A percentile compares a stretch with the other conserved stretches of the same genome.
Evolutionary conservation across 1,140 invertebrate species (phyloP).

Genomic region (Drosophila pectinifera): DNA sequence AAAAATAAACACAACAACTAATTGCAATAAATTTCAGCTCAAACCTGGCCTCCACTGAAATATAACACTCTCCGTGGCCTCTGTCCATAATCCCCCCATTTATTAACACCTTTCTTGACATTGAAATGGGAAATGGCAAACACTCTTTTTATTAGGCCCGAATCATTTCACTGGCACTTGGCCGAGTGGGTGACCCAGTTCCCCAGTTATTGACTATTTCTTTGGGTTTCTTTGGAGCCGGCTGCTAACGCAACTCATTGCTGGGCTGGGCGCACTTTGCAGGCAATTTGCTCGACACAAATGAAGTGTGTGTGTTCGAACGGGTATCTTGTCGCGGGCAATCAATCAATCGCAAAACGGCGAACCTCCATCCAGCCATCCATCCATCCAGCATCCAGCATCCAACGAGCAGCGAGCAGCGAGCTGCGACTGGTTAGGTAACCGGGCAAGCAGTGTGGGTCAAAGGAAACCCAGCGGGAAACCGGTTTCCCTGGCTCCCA

Average conservation of each 20-base stretch:
- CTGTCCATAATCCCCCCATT: neutral
- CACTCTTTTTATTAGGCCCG: slow-evolving; percentile 4
- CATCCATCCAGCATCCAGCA: slow-evolving; percentile 22
- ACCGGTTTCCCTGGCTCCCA: slow-evolving; percentile 38
- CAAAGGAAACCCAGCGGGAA: slow-evolving; percentile 52
- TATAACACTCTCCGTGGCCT: neutral
- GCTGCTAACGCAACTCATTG: slow-evolving; percentile 55
- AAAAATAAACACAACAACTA: neutral
- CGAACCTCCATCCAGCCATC: slow-evolving; percentile 11
- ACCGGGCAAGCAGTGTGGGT: slow-evolving; percentile 32
- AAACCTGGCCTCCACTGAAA: neutral
- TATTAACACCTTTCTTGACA: slow-evolving; percentile 15
- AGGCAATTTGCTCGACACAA: slow-evolving; percentile 55
- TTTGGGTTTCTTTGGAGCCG: neutral
- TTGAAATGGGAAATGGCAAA: slow-evolving; percentile 37
- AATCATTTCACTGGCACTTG: slow-evolving; percentile 63
- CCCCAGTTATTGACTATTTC: slow-evolving; percentile 45
- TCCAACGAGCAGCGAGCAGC: no score
- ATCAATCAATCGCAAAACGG: slow-evolving; percentile 59
- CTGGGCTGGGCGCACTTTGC: slow-evolving; percentile 41
- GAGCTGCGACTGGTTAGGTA: slow-evolving; percentile 41
- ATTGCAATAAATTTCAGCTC: no score
- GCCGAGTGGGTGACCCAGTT: slow-evolving; percentile 66
- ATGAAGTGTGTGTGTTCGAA: slow-evolving; percentile 40
- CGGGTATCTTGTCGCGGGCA: slow-evolving; percentile 46